These are phyloP conservation scores for Danaus plexippus DNA, from an alignment of 1,140 invertebrate species.

Conservation along the genomic window DNA sequence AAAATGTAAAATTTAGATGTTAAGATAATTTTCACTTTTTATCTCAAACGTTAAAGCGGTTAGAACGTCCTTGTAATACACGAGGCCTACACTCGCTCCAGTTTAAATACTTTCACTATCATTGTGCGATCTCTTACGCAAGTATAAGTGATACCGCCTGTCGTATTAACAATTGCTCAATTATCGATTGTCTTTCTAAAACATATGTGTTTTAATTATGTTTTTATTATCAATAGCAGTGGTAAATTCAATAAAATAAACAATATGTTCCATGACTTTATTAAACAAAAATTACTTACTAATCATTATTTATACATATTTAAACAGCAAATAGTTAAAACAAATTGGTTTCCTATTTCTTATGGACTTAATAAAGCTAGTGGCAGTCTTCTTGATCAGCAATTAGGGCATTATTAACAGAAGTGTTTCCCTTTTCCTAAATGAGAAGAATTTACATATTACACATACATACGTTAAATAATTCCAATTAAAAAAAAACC, in stretches of 20 bases:
- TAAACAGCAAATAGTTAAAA: background rate
- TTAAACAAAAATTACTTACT: conserved; percentile 3
- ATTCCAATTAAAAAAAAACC: conserved; percentile 17
- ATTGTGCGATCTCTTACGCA: conserved; percentile 54
- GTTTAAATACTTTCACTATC: conserved; percentile 61
- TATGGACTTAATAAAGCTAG: no score
- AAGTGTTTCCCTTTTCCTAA: no score
- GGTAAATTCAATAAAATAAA: no score
- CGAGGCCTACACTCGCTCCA: conserved; percentile 41
- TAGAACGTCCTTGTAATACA: conserved; percentile 53
- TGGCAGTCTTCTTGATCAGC: no score
- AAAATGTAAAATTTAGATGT: no score
- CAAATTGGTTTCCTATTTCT: no score
- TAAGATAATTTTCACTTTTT: no score
- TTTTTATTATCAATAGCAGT: no score
- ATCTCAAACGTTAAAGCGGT: conserved; percentile 3
- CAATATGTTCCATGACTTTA: background rate
- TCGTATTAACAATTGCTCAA: conserved; percentile 26
- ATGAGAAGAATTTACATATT: background rate
- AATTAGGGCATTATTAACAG: no score
- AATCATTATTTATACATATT: conserved; percentile 9
- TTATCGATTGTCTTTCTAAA: conserved; percentile 8
- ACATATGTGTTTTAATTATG: conserved; percentile 3
- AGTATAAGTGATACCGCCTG: conserved; percentile 28
- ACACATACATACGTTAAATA: conserved; percentile 13